Evolutionary conservation across 2,113 vertebrate species (phyloP).

Genomic region (Sapayoa aenigma): DNA sequence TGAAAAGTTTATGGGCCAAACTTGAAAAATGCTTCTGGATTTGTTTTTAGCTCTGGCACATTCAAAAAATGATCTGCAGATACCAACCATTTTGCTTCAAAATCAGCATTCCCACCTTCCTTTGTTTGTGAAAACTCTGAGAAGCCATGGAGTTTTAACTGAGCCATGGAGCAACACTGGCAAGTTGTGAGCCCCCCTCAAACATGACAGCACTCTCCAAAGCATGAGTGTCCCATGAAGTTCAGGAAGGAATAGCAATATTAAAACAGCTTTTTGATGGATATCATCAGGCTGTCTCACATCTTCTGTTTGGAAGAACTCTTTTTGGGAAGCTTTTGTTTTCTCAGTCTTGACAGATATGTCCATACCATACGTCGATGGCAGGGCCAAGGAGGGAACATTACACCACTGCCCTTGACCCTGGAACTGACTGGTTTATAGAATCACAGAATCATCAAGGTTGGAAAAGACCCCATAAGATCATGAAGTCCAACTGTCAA

Average conservation of each 20-base stretch:
- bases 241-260: neutral
- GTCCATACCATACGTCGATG: rapidly evolving
- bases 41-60: neutral
- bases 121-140: neutral
- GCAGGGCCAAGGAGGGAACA: neutral
- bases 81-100: neutral
- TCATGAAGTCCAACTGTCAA: no score
- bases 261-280: neutral
- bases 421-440: rapidly evolving
- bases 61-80: neutral
- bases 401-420: neutral
- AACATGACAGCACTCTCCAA: neutral
- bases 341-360: rapidly evolving
- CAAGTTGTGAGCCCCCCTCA: neutral
- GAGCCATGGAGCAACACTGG: neutral
- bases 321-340: neutral
- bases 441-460: no score
- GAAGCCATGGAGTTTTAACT: neutral
- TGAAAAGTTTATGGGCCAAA: slow-evolving; percentile 2
- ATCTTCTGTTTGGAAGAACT: neutral
- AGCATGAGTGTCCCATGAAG: neutral
- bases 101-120: rapidly evolving
- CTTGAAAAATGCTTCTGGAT: neutral
- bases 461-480: neutral
- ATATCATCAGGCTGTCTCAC: neutral